These are phyloP conservation scores for Prionace glauca DNA, from an alignment of 2,797 vertebrate genomes.

Conservation along the genomic window DNA sequence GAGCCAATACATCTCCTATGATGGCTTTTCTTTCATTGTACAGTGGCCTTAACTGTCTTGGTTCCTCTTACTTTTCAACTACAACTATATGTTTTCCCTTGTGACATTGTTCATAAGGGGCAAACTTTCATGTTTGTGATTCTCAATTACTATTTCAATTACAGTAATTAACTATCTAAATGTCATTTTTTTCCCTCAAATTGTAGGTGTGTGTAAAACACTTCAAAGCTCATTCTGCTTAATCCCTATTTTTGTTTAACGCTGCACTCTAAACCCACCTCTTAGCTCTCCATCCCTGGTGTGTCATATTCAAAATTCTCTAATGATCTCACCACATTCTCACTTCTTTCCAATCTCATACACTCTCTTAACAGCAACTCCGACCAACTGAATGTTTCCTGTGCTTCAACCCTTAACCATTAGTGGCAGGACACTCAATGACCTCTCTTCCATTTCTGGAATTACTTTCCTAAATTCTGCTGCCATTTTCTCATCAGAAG, in stretches of 20 bases:
- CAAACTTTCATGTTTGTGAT: too few species aligned
- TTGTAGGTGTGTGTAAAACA: background rate
- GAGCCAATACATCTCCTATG: background rate
- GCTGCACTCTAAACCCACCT: background rate
- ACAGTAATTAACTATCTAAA: background rate
- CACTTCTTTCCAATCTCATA: background rate
- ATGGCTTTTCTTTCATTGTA: background rate
- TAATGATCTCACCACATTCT: background rate
- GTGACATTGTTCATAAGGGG: background rate
- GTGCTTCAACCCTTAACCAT: background rate
- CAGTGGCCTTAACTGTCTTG: background rate
- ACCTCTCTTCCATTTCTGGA: background rate
- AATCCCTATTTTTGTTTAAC: background rate
- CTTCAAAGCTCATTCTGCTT: background rate
- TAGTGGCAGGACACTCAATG: background rate
- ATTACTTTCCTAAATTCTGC: background rate
- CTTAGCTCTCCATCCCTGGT: background rate
- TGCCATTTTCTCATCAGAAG: background rate
- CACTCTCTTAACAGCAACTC: background rate
- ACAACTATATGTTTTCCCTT: too few species aligned
- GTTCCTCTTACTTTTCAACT: background rate
- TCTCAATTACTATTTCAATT: background rate
- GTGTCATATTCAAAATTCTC: background rate
- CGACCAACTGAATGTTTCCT: background rate
- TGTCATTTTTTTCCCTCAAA: background rate